These are phyloP conservation scores for Agapornis roseicollis DNA, from an alignment of 2,113 vertebrate genomes.

Conservation along the genomic window DNA sequence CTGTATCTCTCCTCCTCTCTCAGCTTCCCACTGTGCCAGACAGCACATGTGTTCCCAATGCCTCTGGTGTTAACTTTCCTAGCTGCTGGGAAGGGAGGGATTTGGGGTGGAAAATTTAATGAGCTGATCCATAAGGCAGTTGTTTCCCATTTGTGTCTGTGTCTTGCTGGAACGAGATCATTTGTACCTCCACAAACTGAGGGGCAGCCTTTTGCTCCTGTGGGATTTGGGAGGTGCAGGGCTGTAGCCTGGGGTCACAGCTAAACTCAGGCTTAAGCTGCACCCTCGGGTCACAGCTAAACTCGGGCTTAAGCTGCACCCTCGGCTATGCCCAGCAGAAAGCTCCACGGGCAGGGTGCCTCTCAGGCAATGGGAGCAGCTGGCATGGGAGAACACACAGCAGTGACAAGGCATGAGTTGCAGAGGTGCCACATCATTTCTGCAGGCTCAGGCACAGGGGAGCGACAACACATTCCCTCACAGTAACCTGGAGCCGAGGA, in stretches of 20 bases:
- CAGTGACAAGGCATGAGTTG: neutral
- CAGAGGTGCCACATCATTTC: neutral
- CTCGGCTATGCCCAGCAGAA: neutral
- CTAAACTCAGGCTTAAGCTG: neutral
- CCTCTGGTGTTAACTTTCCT: neutral
- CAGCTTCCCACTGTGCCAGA: neutral
- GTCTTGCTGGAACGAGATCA: neutral
- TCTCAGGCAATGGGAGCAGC: neutral
- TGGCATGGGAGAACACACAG: neutral
- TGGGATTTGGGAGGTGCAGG: neutral
- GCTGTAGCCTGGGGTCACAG: neutral
- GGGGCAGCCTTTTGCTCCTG: neutral
- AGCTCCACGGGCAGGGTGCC: neutral
- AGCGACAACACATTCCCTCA: neutral
- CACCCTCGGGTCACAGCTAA: neutral
- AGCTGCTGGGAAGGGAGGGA: neutral
- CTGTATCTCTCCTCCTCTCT: neutral
- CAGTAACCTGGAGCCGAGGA: neutral
- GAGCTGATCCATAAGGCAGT: conserved; percentile 8
- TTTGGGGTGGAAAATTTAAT: neutral
- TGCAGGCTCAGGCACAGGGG: neutral
- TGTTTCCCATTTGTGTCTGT: neutral
- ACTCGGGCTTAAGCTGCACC: neutral
- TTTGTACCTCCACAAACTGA: neutral
- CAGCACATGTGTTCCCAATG: neutral